Conservation (phyloP, 2,797 vertebrate species). For the Xenopus petersii region DNA sequence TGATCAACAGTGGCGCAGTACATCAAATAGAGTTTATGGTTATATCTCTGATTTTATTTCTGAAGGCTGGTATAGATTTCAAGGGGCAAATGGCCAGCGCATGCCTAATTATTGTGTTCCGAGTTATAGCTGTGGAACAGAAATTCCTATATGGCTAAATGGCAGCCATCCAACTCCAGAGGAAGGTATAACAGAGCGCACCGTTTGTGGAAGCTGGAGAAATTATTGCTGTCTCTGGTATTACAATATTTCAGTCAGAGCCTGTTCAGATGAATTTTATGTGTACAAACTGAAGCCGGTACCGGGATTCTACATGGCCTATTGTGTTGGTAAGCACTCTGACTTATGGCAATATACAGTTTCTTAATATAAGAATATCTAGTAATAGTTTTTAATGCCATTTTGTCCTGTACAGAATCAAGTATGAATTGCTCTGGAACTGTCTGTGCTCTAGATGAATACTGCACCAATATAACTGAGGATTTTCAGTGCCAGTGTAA, state of each 20-base stretch:
- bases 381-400: no score
- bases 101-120: slow-evolving; percentile 52
- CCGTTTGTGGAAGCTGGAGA: slow-evolving; percentile 49
- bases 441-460: slow-evolving; percentile 23
- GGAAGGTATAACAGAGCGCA: slow-evolving; percentile 43
- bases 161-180: slow-evolving; percentile 42
- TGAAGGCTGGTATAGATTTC: slow-evolving; percentile 55
- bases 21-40: background rate
- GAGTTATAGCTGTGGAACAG: slow-evolving; percentile 23
- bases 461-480: slow-evolving; percentile 42
- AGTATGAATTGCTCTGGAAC: background rate
- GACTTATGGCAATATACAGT: background rate
- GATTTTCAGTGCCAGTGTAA: slow-evolving; percentile 49
- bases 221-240: slow-evolving; percentile 49
- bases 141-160: slow-evolving; percentile 53
- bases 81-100: slow-evolving; percentile 41
- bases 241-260: slow-evolving; percentile 47
- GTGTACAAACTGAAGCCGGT: slow-evolving; percentile 46
- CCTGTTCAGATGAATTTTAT: slow-evolving; percentile 44
- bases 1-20: slow-evolving; percentile 51
- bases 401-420: slow-evolving; percentile 4
- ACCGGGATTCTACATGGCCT: slow-evolving; percentile 41
- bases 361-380: no score
- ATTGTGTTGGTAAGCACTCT: slow-evolving; percentile 51
- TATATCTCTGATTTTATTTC: slow-evolving; percentile 29